Evolutionary conservation across 92 coral and sea anemone genomes (phyloP), one percentile per base, ranked within the genome.

Genomic region (Palythoa heliodiscus): DNA sequence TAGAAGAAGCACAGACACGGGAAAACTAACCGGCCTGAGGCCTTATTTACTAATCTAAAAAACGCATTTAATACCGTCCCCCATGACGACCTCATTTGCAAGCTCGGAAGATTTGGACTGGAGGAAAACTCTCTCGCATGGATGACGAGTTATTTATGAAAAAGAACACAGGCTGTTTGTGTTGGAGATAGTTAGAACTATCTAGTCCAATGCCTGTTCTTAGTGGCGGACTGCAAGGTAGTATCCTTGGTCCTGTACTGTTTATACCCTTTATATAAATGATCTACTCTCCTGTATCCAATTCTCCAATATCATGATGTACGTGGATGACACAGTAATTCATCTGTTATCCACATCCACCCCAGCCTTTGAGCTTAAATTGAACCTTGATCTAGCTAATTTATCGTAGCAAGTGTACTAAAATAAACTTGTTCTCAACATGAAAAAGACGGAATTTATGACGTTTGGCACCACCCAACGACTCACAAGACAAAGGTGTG

Each of bases 11-110:
- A 79, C 25, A 48, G 69, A 87, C 64, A 73, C 43, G 2, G 78
- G 89, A 66, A 66, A 86, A 48, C 69, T 77, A 63, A 67, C 83
- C 66, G 89, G 71, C n/a, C n/a, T n/a, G n/a, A n/a, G 47, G 79
- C 89, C 75, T 15, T 63, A 39, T 87, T 78, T 79, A 52, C 79
- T 60, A 86, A 79, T 35, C 40, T 78, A 37, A 78, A 13, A 57
- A 86, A 75, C 66, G 69, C 83, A 39, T 86, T 86, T 57, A 84
- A 86, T 61, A 58, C 83, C 17, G 71, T 86, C 17, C 68, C 70
- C 39, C 75, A 61, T 57, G 88, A 79, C 16, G 73, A 54, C 11
- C 73, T 61, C 71, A 79, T 38, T 60, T 24, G 43, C 47, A 82
- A 82, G 76, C 76, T 82, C 39, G 20, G 19, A 40, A 82, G 86